phyloP scores from a whole-genome alignment of 2,888 invertebrate species.

The Acheta domesticus region DNA sequence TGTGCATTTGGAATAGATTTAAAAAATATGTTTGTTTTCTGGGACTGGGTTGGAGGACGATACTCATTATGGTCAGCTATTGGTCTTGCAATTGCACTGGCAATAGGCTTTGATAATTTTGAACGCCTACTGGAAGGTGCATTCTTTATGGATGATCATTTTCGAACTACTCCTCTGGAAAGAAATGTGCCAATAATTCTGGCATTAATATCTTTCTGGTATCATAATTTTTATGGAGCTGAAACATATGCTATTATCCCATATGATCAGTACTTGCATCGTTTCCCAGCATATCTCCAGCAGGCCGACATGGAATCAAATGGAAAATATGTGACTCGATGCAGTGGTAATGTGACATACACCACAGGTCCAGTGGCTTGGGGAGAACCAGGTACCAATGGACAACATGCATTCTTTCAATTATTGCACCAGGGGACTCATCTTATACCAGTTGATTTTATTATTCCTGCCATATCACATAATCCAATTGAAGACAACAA shows the following conservation, averaged over 20 bases:
- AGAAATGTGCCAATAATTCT: constrained; percentile 66
- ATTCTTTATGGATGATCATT: constrained; percentile 92
- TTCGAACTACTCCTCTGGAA: constrained; percentile 77
- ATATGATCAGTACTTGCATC: constrained; percentile 97
- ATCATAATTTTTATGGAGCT: constrained; percentile 88
- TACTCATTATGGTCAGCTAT: constrained; percentile 99
- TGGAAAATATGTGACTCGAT: constrained; percentile 84
- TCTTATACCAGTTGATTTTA: constrained; percentile 94
- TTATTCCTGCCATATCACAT: constrained; percentile 87
- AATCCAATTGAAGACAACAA: constrained; percentile 76
- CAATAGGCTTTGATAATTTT: constrained; percentile 94
- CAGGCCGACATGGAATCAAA: constrained; percentile 99
- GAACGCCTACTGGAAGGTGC: constrained; percentile 87
- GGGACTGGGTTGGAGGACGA: constrained; percentile 99
- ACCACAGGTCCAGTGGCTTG: constrained; percentile 80
- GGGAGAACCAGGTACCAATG: constrained; percentile 99
- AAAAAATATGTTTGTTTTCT: constrained; percentile 98
- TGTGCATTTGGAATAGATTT: constrained; percentile 86
- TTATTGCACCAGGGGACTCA: constrained; percentile 92
- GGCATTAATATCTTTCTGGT: constrained; percentile 47
- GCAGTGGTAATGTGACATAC: constrained; percentile 60
- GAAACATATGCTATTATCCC: constrained; percentile 96
- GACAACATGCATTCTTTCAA: constrained; percentile 99
- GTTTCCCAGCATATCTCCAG: constrained; percentile 99
- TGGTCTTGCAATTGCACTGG: constrained; percentile 90